Base-by-base conservation (phyloP, 2,888 invertebrate species). In the Ligdia adustata region DNA sequence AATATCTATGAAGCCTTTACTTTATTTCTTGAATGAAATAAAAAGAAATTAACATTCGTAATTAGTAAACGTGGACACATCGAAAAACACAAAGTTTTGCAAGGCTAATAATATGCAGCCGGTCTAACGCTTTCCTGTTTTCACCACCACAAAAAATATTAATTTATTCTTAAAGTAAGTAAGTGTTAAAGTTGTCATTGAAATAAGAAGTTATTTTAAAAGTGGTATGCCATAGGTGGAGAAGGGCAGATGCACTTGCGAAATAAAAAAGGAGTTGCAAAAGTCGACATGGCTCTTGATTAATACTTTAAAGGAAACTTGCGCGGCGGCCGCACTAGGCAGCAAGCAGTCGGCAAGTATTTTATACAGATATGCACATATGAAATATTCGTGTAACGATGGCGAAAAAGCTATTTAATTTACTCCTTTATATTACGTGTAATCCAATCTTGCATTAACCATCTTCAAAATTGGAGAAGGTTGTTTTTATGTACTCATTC, bases 281-380 rank as follows among this genome's bases (percentile, higher is more conserved):
- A 68, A 69, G 63, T 60, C 67, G 60, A 79, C 79, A 76, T 68
- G 77, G 64, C 67, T 73, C 76, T 80, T 82, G 79, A 82, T 82
- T 79, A 82, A 80, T 81, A 76, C 80, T 77, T 79, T 79, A 80
- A 83, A 85, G 82, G 83, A 80, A 83, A 82, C 82, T 79, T 81
- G 80, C 59, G 62, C 70, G n/a, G n/a, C 54, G 57, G 61, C 67
- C 66, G 59, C 68, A 67, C 73, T 71, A 73, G 72, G 70, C 64
- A 69, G 64, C 54, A 64, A 53, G 61, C 38, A 43, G 66, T 57
- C 66, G 58, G 62, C 42, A 33, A 43, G 35, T 42, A 16, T 38
- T 43, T 38, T 42, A 48, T 38, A 51, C 16, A 28, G 12, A 37
- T 44, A 38, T 41, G 50, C 43, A 38, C 39, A 42, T 56, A 57